phyloP scores from a whole-genome alignment of 2,888 invertebrate genomes.

The Hirtodrosophila histrioides region DNA sequence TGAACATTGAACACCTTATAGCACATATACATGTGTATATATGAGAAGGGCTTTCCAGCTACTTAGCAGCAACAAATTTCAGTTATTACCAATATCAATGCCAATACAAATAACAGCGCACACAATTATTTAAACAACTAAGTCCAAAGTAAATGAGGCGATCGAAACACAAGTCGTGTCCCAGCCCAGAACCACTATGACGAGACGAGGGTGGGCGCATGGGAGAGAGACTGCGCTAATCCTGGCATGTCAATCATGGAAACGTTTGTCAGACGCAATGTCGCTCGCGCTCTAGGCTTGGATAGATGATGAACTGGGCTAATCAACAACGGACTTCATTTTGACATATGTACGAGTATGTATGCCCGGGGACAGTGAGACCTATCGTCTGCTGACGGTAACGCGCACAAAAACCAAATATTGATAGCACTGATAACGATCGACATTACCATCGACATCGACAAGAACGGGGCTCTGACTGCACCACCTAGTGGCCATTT shows the following conservation, averaged over 20 bases:
- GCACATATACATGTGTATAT: conserved; percentile 30
- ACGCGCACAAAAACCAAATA: conserved; percentile 63
- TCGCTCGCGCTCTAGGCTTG: conserved; percentile 48
- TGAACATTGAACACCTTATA: conserved; percentile 30
- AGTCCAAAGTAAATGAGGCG: conserved; percentile 65
- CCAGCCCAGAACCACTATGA: too few species aligned
- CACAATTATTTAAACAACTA: conserved; percentile 68
- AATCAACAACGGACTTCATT: conserved; percentile 67
- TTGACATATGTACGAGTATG: conserved; percentile 77
- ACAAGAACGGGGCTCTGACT: conserved; percentile 38
- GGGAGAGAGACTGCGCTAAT: conserved; percentile 56
- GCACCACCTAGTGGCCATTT: conserved; percentile 71
- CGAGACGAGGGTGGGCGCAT: neutral
- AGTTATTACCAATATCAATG: conserved; percentile 74
- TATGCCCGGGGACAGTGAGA: conserved; percentile 6
- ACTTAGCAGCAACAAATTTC: conserved; percentile 48
- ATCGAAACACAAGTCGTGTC: conserved; percentile 37
- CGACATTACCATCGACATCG: conserved; percentile 11
- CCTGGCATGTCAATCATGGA: conserved; percentile 72
- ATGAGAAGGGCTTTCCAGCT: conserved; percentile 44
- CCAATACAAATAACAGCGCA: conserved; percentile 66
- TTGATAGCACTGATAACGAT: conserved; percentile 71
- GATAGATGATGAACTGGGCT: conserved; percentile 52
- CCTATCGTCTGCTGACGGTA: conserved; percentile 23
- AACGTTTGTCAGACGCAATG: conserved; percentile 54